A percentile compares a stretch with the other conserved stretches of the same genome.
These are phyloP conservation scores for Tetramorium parvispinum DNA, from an alignment of 1,140 invertebrate genomes.

Conservation along the genomic window DNA sequence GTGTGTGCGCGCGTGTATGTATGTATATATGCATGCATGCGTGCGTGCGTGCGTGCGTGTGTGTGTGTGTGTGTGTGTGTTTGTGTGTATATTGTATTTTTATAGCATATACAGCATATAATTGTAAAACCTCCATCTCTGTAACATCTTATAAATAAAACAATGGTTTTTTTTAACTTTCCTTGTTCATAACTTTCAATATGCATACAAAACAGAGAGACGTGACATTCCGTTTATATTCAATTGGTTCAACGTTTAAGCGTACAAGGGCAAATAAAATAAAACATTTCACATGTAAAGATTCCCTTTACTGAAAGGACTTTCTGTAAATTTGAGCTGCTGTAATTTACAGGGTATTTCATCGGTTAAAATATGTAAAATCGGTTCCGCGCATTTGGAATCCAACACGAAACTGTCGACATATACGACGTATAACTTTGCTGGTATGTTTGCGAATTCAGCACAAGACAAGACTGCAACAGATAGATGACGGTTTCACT, in stretches of 20 bases:
- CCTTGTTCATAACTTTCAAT: too few relatives aligned
- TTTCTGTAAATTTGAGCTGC: conserved; percentile 69
- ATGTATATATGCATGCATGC: too few relatives aligned
- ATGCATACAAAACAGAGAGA: too few relatives aligned
- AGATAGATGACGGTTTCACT: background rate
- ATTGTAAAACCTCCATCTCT: too few relatives aligned
- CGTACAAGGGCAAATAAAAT: background rate
- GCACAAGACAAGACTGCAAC: conserved; percentile 81
- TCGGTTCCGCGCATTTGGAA: conserved; percentile 76
- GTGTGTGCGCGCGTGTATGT: too few relatives aligned
- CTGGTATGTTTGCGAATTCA: conserved; percentile 76
- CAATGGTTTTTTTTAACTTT: too few relatives aligned
- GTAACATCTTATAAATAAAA: too few relatives aligned
- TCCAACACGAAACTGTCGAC: conserved; percentile 80
- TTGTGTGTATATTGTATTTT: background rate
- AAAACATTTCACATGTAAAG: conserved; percentile 79
- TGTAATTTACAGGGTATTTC: conserved; percentile 65
- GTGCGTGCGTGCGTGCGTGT: too few relatives aligned
- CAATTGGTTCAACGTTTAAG: background rate
- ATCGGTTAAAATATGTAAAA: conserved; percentile 77
- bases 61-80: too few relatives aligned
- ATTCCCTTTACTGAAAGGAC: conserved; percentile 83
- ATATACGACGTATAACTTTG: conserved; percentile 80
- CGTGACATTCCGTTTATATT: background rate
- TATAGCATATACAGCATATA: too few relatives aligned